A percentile compares a stretch with the other conserved stretches of the same genome.
These are phyloP conservation scores for Microtus montanus DNA, from an alignment of 2,113 vertebrate genomes.

Conservation along the genomic window DNA sequence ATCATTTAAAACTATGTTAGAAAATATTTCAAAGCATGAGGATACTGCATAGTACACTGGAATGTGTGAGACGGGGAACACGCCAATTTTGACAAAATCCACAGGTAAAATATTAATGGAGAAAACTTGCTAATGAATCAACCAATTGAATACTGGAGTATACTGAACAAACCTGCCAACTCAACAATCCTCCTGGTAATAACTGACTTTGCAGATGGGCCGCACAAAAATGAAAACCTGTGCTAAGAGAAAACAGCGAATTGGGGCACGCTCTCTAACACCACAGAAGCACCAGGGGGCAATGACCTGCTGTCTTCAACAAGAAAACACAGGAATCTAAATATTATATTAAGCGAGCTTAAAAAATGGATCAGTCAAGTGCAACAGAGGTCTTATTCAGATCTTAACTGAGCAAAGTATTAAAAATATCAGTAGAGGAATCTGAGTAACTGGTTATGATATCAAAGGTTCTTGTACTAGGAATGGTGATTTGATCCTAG, in stretches of 20 bases:
- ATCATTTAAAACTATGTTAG: not conserved
- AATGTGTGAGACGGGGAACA: not conserved
- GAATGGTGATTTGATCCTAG: not conserved
- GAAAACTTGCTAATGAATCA: slow-evolving; percentile 20
- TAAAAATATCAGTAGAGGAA: not conserved
- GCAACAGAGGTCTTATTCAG: not conserved
- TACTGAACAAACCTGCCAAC: not conserved
- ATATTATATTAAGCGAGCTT: not conserved
- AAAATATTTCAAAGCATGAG: not conserved
- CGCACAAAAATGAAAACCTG: not conserved
- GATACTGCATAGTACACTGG: not conserved
- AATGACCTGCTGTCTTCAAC: not conserved
- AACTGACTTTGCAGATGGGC: not conserved
- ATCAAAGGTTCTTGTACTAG: not conserved
- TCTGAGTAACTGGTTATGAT: not conserved
- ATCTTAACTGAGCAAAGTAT: not conserved
- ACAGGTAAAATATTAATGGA: not conserved
- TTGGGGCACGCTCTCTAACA: not conserved
- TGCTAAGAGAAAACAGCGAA: not conserved
- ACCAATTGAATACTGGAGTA: not conserved
- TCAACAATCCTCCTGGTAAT: slow-evolving; percentile 13
- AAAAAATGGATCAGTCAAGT: not conserved
- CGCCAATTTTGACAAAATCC: not conserved
- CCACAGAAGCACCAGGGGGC: not conserved
- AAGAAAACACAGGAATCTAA: not conserved